Base-by-base conservation (phyloP, 35 echinoderm and acorn worm genomes). In the Ptychodera flava region DNA sequence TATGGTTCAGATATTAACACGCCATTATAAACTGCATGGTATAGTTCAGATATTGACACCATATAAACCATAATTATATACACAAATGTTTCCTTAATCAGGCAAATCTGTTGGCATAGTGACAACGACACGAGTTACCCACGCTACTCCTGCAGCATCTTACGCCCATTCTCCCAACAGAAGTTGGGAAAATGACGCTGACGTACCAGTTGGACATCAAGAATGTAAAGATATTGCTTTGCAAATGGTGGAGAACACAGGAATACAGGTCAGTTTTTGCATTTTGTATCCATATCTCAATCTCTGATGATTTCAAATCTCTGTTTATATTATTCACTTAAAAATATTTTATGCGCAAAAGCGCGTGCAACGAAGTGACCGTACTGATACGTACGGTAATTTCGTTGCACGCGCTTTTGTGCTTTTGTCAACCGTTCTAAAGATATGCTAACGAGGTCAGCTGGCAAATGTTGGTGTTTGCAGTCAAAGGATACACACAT, bases 31-130 rank as follows among this genome's bases (percentile, higher is more conserved):
- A n/a, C n/a, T n/a, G n/a, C n/a, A n/a, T n/a, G n/a, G n/a, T n/a
- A n/a, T n/a, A n/a, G n/a, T n/a, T n/a, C n/a, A n/a, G n/a, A n/a
- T n/a, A n/a, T n/a, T n/a, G n/a, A n/a, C n/a, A n/a, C n/a, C n/a
- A n/a, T n/a, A n/a, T n/a, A n/a, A n/a, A n/a, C n/a, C n/a, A n/a
- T n/a, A n/a, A n/a, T n/a, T n/a, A n/a, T n/a, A n/a, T n/a, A n/a
- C n/a, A n/a, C n/a, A n/a, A n/a, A n/a, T n/a, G n/a, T n/a, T n/a
- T n/a, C 22, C 45, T 64, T 22, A 6, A 12, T 22, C 33, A 97
- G 95, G 95, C 30, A 97, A 97, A 90, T 87, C 95, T 16, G 91
- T 89, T 2, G 95, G 95, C 28, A 84, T 97, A 28, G 38, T 97
- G 15, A 92, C 86, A 28, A 97, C 95, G 29, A 89, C 95, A 16